Evolutionary conservation across 92 coral and sea anemone species (phyloP).

Genomic region (Porites lobata): DNA sequence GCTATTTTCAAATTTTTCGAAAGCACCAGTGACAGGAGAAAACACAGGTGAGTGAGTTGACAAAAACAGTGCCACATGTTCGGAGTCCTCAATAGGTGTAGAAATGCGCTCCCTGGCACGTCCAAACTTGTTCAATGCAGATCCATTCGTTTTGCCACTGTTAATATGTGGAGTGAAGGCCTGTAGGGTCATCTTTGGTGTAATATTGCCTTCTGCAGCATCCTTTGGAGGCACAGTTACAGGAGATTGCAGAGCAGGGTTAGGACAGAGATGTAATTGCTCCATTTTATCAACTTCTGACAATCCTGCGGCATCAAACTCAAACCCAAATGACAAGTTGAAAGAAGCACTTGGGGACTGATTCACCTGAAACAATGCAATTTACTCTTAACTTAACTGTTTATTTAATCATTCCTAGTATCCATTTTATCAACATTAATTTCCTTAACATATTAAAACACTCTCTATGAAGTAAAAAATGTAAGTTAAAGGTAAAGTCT

Average conservation of each 20-base stretch:
- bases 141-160: neutral
- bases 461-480: too few relatives aligned
- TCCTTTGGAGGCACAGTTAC: neutral
- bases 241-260: slow-evolving; percentile 20
- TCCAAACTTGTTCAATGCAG: slow-evolving; percentile 24
- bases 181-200: neutral
- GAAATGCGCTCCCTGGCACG: slow-evolving; percentile 82
- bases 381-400: neutral
- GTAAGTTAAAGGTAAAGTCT: too few relatives aligned
- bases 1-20: slow-evolving; percentile 27
- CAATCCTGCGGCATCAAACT: slow-evolving; percentile 92
- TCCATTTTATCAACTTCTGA: slow-evolving; percentile 91
- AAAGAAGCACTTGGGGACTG: slow-evolving; percentile 64
- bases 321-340: slow-evolving; percentile 92
- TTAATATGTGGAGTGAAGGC: slow-evolving; percentile 14
- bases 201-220: neutral
- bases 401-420: neutral
- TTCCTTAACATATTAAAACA: too few relatives aligned
- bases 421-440: neutral
- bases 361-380: slow-evolving; percentile 2
- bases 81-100: slow-evolving; percentile 86
- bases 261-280: slow-evolving; percentile 54
- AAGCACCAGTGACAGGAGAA: slow-evolving; percentile 75
- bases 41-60: slow-evolving; percentile 78
- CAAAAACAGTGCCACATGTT: slow-evolving; percentile 66